Percentiles rank a stretch among this genome's conserved stretches.
Conservation (phyloP, 2,113 vertebrate species). For the Cavia aperea region DNA sequence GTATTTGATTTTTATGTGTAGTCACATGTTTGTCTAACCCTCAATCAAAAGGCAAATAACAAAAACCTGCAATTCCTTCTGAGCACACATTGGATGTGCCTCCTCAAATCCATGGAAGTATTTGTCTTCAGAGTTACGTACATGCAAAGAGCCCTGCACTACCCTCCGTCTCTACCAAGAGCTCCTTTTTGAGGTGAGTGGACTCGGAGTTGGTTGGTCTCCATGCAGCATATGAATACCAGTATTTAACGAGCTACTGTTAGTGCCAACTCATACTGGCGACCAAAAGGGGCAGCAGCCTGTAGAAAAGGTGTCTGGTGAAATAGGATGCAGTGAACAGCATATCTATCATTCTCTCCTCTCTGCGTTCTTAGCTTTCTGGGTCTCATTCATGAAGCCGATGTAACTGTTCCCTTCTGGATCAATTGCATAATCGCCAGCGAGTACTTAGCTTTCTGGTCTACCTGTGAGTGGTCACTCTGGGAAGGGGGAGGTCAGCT, state of each 20-base stretch:
- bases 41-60: slow-evolving; percentile 63
- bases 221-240: not conserved
- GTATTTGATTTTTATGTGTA: slow-evolving; percentile 66
- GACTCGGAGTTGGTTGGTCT: not conserved
- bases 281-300: not conserved
- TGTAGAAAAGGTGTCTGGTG: not conserved
- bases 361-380: slow-evolving; percentile 19
- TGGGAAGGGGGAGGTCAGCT: not conserved
- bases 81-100: slow-evolving; percentile 44
- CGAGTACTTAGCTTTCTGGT: not conserved
- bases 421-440: not conserved
- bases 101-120: slow-evolving; percentile 54
- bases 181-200: not conserved
- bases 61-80: slow-evolving; percentile 58
- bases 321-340: not conserved
- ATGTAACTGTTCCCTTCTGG: not conserved
- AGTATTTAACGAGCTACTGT: not conserved
- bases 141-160: not conserved
- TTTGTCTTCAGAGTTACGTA: slow-evolving; percentile 26
- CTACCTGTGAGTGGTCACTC: not conserved
- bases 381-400: not conserved
- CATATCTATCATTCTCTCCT: not conserved
- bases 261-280: not conserved
- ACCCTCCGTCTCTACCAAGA: not conserved
- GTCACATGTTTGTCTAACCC: slow-evolving; percentile 64